A percentile compares a stretch with the other conserved stretches of the same genome.
These are phyloP conservation scores for Mesembrinibis cayennensis DNA, from an alignment of 2,113 vertebrate species.

Conservation along the genomic window DNA sequence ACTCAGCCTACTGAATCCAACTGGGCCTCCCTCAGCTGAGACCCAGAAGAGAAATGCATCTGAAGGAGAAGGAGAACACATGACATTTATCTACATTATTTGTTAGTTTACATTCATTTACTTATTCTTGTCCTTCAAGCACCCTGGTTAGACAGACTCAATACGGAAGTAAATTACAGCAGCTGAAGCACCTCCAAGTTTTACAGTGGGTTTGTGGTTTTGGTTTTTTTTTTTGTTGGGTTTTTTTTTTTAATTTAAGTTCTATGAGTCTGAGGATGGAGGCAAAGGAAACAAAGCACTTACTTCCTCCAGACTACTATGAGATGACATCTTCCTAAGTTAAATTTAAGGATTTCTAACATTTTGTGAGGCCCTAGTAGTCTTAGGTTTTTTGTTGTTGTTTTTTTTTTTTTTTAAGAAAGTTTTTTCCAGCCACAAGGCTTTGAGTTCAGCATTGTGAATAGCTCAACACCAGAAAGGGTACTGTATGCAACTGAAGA, in stretches of 20 bases:
- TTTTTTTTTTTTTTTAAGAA: background rate
- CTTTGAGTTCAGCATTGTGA: background rate
- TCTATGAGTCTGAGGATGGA: background rate
- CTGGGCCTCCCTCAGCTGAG: background rate
- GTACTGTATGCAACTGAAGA: background rate
- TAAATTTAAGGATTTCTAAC: background rate
- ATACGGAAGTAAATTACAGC: accelerated
- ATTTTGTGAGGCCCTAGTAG: background rate
- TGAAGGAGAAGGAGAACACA: background rate
- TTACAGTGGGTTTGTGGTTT: no score
- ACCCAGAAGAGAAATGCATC: background rate
- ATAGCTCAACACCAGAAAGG: background rate
- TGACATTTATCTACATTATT: background rate
- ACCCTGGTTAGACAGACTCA: background rate
- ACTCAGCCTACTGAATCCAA: background rate
- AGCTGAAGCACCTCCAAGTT: background rate
- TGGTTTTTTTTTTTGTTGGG: background rate
- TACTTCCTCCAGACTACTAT: background rate
- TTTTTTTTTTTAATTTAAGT: background rate
- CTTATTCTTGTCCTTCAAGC: background rate
- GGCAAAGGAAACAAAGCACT: background rate
- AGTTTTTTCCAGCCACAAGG: background rate
- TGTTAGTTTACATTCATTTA: background rate
- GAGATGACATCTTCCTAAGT: background rate
- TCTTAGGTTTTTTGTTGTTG: background rate